Evolutionary conservation across 2,113 vertebrate species (phyloP).

Genomic region (Phoenicopterus ruber): DNA sequence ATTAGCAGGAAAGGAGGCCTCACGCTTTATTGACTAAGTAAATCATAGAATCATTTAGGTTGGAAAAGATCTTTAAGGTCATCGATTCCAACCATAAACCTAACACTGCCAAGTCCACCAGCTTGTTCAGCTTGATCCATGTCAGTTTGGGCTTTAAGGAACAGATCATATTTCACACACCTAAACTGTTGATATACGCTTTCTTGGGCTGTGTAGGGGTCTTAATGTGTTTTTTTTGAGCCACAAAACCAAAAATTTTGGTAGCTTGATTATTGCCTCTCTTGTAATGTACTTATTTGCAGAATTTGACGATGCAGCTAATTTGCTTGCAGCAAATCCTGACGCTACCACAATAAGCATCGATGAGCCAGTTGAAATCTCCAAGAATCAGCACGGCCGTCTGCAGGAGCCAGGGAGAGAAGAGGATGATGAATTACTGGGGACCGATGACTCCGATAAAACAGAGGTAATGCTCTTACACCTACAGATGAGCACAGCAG

Average conservation of each 20-base stretch:
- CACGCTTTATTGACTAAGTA: fast-evolving
- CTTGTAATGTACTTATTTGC: not conserved
- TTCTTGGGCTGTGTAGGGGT: not conserved
- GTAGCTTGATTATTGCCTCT: not conserved
- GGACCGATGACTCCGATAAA: slow-evolving; percentile 82
- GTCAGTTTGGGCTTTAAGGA: not conserved
- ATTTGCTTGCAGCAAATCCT: slow-evolving; percentile 72
- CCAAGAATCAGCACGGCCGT: slow-evolving; percentile 62
- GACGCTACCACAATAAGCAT: slow-evolving; percentile 85
- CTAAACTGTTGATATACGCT: fast-evolving
- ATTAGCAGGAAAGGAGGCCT: not conserved
- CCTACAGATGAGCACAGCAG: not conserved
- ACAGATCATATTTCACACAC: fast-evolving
- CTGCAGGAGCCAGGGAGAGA: slow-evolving; percentile 63
- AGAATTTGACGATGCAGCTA: slow-evolving; percentile 89
- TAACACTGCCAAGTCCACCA: no score
- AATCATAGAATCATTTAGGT: no score
- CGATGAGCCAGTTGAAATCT: slow-evolving; percentile 69
- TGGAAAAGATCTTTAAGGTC: no score
- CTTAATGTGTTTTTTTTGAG: not conserved
- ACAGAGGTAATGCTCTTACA: slow-evolving; percentile 75
- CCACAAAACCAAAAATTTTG: not conserved
- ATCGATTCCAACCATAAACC: no score
- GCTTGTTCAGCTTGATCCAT: fast-evolving
- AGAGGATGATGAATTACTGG: slow-evolving; percentile 79